Base-by-base conservation (phyloP, 2,113 vertebrate species). In the Microcebus jonahi region DNA sequence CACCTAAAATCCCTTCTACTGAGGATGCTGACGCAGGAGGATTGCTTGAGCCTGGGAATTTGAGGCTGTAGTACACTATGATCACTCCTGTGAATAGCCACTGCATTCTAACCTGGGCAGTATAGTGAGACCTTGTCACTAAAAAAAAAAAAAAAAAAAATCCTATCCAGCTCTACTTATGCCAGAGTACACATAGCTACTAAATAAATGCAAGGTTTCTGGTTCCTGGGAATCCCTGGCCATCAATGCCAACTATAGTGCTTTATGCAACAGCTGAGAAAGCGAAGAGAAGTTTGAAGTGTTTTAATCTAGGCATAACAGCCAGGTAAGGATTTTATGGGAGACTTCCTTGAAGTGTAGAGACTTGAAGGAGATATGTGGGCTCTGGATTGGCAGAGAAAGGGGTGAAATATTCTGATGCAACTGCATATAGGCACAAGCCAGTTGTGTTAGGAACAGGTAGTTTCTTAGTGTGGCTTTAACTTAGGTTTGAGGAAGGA, bases 241-340 rank as follows among this genome's bases (percentile, higher is more conserved):
- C 29, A 39, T 91, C 21, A 25, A 6, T 65, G 55, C 50, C 67
- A 77, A 31, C 31, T 94, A 31, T n/a, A 94, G 21, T 89, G 45
- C 57, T 71, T 59, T 59, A 85, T 88, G n/a, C 77, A 95, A 91
- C 20, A 77, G 29, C 67, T 48, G 42, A 97, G 80, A 91, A 97
- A 77, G 39, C 20, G 53, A 85, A 82, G 29, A 91, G 70, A 81
- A 48, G 65, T 27, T 73, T 68, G 29, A 27, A 75, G 55, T 79
- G 68, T 94, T 96, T 50, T 90, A 92, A 80, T 53, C 4, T 75
- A 88, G 70, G 31, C 21, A 11, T 65, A 95, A 59, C 39, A 93
- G 25, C 36, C n/a, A 77, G 81, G 23, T 81, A 23, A 8, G 45
- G 18, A n/a, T 87, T 27, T 71, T 48, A 45, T 73, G 71, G 39